phyloP scores from a whole-genome alignment of 2,113 vertebrate species.

The Hippocampus barbouri region DNA sequence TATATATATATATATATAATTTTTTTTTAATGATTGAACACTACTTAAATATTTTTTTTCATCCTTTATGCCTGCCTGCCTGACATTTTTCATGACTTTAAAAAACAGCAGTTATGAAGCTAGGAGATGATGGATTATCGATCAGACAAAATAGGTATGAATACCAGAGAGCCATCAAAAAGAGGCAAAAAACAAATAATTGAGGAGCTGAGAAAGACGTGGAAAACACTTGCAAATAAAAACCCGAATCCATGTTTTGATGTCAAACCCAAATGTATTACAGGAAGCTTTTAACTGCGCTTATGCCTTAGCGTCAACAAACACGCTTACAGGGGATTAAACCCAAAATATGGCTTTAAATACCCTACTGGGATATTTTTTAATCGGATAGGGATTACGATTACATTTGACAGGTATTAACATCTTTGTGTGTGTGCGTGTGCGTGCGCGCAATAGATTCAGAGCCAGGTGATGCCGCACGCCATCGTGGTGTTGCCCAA shows the following conservation, averaged over 20 bases:
- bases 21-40: no score
- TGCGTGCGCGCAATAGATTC: slow-evolving; percentile 75
- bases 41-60: neutral
- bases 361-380: slow-evolving; percentile 19
- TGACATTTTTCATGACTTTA: neutral
- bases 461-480: slow-evolving; percentile 92
- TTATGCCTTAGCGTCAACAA: slow-evolving; percentile 6
- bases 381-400: slow-evolving; percentile 19
- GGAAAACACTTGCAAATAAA: neutral
- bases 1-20: no score
- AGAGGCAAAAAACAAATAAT: neutral
- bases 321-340: slow-evolving; percentile 23
- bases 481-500: slow-evolving; percentile 97
- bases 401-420: slow-evolving; percentile 16
- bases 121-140: neutral
- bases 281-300: neutral
- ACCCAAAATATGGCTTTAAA: slow-evolving; percentile 12
- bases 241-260: neutral
- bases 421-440: slow-evolving; percentile 11
- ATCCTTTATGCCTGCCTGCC: neutral
- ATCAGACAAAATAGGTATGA: neutral
- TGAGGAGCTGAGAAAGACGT: neutral
- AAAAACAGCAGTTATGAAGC: no score
- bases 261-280: neutral
- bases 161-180: no score